Evolutionary conservation across 1,140 invertebrate genomes (phyloP), one percentile per base, ranked within the genome.

Genomic region (Diabrotica undecimpunctata): DNA sequence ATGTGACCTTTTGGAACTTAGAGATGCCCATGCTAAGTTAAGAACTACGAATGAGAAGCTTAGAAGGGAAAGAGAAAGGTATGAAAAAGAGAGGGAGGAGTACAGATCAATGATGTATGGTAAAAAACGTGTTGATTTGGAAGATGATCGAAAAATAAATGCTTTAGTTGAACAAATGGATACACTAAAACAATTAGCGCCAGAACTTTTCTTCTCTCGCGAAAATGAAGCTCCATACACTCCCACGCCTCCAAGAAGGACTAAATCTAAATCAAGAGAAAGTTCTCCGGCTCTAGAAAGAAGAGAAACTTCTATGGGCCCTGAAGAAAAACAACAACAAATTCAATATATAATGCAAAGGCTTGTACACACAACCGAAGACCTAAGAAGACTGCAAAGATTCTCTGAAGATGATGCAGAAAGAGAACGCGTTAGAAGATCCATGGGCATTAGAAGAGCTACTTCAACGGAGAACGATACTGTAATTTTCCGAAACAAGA

Each of bases 41-140:
- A 83, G 94, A 51, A 94, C 93, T n/a, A 93, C 93, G 51, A 95
- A 95, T 76, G 94, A 96, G 69, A 94, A 95, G 75, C 82, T 96
- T 65, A 83, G 92, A 54, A 82, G 92, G 50, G 94, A 97, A 76
- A 92, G 93, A 66, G 93, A 95, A 74, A 83, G 89, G 5, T 86
- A 90, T 70, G 92, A 95, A 70, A 86, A 87, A 67, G 92, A 95
- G 71, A 82, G 90, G n/a, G 91, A 94, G 67, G 85, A 87, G 46
- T 72, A 85, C n/a, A 80, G 81, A 62, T 78, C 81, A 54, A 75
- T 81, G 12, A 82, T 85, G 35, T 68, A 79, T 51, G 83, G 80
- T 57, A 81, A 80, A 63, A 79, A 81, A 65, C 81, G 83, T 68
- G 75, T 82, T 38, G 85, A 88, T 55, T 79, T 85, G 71, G 85